Conservation (phyloP, 2,888 invertebrate species). For the Acheta domesticus region DNA sequence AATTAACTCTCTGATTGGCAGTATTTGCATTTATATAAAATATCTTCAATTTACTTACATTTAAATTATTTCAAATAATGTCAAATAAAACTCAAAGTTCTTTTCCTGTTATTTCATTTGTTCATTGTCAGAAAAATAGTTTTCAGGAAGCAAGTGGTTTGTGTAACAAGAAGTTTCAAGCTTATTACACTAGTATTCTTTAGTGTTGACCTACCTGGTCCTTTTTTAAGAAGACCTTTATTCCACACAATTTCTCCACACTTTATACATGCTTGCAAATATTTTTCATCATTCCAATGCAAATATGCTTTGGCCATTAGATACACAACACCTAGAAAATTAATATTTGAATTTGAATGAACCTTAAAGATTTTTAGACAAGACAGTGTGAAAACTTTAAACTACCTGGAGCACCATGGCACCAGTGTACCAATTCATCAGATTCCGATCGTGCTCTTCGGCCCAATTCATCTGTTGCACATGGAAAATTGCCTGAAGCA, state of each 20-base stretch:
- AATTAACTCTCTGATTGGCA: no score
- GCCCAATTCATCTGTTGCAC: slow-evolving; percentile 67
- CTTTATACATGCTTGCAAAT: slow-evolving; percentile 62
- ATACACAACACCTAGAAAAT: slow-evolving; percentile 62
- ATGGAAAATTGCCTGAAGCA: slow-evolving; percentile 70
- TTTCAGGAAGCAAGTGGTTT: no score
- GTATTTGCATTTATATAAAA: no score
- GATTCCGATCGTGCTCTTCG: slow-evolving; percentile 48
- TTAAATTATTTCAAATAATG: no score
- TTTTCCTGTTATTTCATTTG: no score
- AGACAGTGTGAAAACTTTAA: no score
- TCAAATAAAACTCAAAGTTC: no score
- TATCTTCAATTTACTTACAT: no score
- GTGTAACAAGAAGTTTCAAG: no score
- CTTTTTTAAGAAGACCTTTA: slow-evolving; percentile 78
- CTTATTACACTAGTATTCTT: no score
- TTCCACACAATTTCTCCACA: slow-evolving; percentile 78
- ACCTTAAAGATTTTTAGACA: no score
- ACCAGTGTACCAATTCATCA: slow-evolving; percentile 82
- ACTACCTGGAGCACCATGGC: slow-evolving; percentile 77
- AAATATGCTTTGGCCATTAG: slow-evolving; percentile 77
- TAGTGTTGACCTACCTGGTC: slow-evolving; percentile 56
- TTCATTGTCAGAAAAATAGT: no score
- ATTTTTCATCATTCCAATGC: slow-evolving; percentile 69
- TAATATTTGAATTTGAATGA: not conserved